Evolutionary conservation across 2,888 invertebrate genomes (phyloP), one percentile per base, ranked within the genome.

Genomic region (Drosophila formosana): DNA sequence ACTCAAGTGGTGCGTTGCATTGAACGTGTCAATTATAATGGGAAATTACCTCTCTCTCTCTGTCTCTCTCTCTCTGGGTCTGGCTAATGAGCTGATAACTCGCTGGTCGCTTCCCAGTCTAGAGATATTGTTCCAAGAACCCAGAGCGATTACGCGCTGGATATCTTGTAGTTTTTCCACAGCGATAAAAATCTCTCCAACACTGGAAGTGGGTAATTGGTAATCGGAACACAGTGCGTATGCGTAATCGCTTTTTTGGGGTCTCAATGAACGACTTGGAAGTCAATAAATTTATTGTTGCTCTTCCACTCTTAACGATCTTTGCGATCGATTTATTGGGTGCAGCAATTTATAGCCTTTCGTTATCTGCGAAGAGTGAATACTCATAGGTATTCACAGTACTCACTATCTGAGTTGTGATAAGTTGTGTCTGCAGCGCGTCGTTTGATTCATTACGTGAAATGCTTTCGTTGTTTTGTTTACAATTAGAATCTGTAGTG

Each of bases 11-110:
- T 2, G 18, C 5, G 8, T 28, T 65, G 46, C 51, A 65, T 45
- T 39, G 3, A 60, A 60, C 37, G 25, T 52, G 60, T 41, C 52
- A 46, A 37, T 43, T 52, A 41, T 64, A 37, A 39, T 32, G 18
- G 53, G 47, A 37, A 37, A 11, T 32, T 32, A 37, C 55, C 26
- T 26, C 46, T 13, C n/a, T 28, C 46, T 26, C 26, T n/a, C 11
- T n/a, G n/a, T n/a, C 34, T 3, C 46, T 26, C 7, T 46, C 45
- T 46, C 11, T 5, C n/a, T 30, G 13, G 5, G n/a, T 28, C 13
- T 28, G 5, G 4, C 25, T 61, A 72, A 68, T 73, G 46, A 72
- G 55, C 60, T 78, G 79, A 79, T 78, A 78, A 51, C 37, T 3
- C 30, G 28, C 32, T 8, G 11, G 8, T 4, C 25, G 26, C 26